A percentile compares a stretch with the other conserved stretches of the same genome.
These are phyloP conservation scores for Taenioides sp. DNA, from an alignment of 2,797 vertebrate species.

Conservation along the genomic window DNA sequence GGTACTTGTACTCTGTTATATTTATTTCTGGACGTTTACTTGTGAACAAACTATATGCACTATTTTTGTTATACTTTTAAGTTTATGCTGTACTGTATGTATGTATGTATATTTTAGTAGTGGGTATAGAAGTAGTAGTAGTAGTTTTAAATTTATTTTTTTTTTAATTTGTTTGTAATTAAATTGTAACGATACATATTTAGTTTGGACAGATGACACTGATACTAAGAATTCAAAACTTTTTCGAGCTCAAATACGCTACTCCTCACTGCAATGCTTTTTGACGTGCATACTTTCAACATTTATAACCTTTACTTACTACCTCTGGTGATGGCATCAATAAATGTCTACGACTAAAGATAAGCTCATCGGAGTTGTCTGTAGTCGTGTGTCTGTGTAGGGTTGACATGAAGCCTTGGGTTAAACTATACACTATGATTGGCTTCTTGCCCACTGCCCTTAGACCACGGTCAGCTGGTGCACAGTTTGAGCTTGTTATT, in stretches of 20 bases:
- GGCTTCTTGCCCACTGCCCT: slow-evolving; percentile 24
- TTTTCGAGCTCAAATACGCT: neutral
- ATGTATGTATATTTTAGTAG: no score
- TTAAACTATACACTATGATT: slow-evolving; percentile 27
- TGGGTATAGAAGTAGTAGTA: no score
- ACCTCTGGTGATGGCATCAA: slow-evolving; percentile 15
- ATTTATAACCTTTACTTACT: neutral
- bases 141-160: neutral
- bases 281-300: neutral
- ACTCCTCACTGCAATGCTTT: neutral
- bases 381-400: slow-evolving; percentile 12
- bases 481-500: slow-evolving; percentile 36
- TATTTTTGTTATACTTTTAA: neutral
- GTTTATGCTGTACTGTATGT: no score
- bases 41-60: neutral
- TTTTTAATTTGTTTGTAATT: neutral
- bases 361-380: slow-evolving; percentile 39
- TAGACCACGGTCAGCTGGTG: slow-evolving; percentile 18
- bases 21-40: neutral
- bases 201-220: no score
- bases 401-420: slow-evolving; percentile 16
- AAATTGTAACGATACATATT: no score
- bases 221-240: no score
- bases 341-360: slow-evolving; percentile 23
- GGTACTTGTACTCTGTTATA: neutral